Percentiles rank a stretch among this genome's conserved stretches.
Conservation (phyloP, 1,140 invertebrate genomes). For the Drosophila sucinea region DNA sequence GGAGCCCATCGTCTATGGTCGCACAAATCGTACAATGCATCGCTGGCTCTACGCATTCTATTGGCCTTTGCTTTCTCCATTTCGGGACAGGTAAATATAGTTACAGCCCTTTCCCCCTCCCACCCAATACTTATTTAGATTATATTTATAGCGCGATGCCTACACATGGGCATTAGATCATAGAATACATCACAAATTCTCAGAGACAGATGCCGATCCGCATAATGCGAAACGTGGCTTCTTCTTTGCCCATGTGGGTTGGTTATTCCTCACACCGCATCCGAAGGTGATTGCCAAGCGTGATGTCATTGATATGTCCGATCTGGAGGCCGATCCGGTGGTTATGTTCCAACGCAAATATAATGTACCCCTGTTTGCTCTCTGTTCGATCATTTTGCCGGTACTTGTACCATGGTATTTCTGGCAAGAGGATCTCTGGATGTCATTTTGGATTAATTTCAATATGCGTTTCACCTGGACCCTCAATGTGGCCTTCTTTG, state of each 20-base stretch:
- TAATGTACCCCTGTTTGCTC: conserved; percentile 89
- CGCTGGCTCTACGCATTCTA: conserved; percentile 88
- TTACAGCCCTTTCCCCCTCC: neutral
- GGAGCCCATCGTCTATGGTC: conserved; percentile 94
- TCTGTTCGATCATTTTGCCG: conserved; percentile 91
- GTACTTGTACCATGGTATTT: conserved; percentile 90
- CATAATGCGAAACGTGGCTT: conserved; percentile 92
- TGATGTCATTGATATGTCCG: conserved; percentile 90
- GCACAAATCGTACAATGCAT: conserved; percentile 93
- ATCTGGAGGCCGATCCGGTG: conserved; percentile 92
- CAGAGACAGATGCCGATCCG: conserved; percentile 92
- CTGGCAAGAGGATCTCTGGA: conserved; percentile 92
- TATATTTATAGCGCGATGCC: conserved; percentile 86
- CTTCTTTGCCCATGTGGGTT: conserved; percentile 92
- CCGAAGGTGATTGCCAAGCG: conserved; percentile 91
- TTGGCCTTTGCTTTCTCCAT: conserved; percentile 88
- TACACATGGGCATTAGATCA: conserved; percentile 92
- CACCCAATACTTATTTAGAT: neutral
- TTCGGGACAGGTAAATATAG: conserved; percentile 86
- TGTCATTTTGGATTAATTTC: conserved; percentile 93
- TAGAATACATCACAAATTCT: conserved; percentile 92
- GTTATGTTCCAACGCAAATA: conserved; percentile 93
- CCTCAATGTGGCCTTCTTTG: conserved; percentile 95
- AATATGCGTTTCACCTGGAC: conserved; percentile 92
- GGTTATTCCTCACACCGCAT: conserved; percentile 91